Percentiles rank a stretch among this genome's conserved stretches.
Evolutionary conservation across 2,113 vertebrate species (phyloP).

Genomic region (Notechis scutatus): DNA sequence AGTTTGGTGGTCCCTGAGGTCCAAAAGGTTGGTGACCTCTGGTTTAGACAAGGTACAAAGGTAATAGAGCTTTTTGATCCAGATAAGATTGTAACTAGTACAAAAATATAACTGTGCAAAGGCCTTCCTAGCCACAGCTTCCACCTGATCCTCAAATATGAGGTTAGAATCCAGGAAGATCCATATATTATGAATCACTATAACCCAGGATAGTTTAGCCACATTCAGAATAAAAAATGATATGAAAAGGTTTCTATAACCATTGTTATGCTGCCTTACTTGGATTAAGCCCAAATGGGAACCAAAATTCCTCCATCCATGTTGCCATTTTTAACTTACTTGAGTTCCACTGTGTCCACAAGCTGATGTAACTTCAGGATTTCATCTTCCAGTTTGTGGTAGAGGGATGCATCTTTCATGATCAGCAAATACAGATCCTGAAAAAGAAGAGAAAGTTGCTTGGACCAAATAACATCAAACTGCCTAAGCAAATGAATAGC

Average conservation of each 20-base stretch:
- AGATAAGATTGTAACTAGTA: background rate
- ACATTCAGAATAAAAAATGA: background rate
- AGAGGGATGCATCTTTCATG: conserved; percentile 81
- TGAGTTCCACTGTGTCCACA: conserved; percentile 75
- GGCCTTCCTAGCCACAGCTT: background rate
- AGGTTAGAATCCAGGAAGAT: background rate
- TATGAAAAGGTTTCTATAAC: background rate
- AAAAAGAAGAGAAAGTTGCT: background rate
- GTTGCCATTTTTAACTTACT: conserved; percentile 57
- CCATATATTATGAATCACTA: background rate
- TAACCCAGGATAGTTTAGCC: background rate
- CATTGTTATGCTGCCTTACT: background rate
- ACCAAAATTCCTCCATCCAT: background rate
- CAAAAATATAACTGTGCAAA: background rate
- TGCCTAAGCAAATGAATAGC: accelerated
- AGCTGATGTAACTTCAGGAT: conserved; percentile 87
- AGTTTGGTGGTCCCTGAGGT: too few species aligned
- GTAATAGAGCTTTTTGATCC: background rate
- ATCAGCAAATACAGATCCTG: conserved; percentile 89
- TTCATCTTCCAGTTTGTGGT: conserved; percentile 86
- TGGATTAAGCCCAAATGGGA: background rate
- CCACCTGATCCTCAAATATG: background rate
- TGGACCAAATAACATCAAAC: background rate
- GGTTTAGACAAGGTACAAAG: background rate
- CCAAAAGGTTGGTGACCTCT: too few species aligned